Conservation (phyloP, 2,797 vertebrate species). For the Pithecia hirsuta region DNA sequence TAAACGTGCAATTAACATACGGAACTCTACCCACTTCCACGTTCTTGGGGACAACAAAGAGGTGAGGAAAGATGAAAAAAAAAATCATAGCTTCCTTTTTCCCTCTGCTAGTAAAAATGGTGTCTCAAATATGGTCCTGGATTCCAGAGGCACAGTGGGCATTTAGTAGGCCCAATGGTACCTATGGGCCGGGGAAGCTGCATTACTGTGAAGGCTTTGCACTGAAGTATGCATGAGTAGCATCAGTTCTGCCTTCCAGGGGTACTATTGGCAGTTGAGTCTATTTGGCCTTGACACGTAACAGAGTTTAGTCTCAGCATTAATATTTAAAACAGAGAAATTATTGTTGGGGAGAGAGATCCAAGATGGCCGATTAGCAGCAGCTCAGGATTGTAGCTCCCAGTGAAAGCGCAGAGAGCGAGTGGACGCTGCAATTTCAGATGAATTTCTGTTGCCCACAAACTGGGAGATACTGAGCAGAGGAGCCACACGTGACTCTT, state of each 20-base stretch:
- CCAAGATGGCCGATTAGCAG: no score
- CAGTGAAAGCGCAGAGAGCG: no score
- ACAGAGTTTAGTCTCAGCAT: not conserved
- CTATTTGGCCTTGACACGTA: not conserved
- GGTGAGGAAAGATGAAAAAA: not conserved
- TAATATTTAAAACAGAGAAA: not conserved
- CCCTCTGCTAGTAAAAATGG: not conserved
- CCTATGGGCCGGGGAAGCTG: not conserved
- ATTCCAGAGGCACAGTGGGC: not conserved
- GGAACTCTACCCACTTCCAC: not conserved
- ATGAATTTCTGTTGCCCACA: no score
- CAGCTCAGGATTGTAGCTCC: no score
- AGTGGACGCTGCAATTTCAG: no score
- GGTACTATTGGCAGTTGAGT: not conserved
- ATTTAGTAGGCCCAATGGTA: not conserved
- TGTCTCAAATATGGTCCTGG: not conserved
- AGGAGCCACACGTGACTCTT: no score
- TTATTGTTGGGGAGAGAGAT: no score
- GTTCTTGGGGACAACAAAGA: not conserved
- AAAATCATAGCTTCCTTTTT: not conserved
- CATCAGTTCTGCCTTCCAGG: not conserved
- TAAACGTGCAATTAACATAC: not conserved
- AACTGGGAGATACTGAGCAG: no score
- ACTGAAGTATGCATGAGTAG: not conserved
- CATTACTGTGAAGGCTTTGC: not conserved